phyloP scores from a whole-genome alignment of 2,113 vertebrate genomes.

The Natator depressus region DNA sequence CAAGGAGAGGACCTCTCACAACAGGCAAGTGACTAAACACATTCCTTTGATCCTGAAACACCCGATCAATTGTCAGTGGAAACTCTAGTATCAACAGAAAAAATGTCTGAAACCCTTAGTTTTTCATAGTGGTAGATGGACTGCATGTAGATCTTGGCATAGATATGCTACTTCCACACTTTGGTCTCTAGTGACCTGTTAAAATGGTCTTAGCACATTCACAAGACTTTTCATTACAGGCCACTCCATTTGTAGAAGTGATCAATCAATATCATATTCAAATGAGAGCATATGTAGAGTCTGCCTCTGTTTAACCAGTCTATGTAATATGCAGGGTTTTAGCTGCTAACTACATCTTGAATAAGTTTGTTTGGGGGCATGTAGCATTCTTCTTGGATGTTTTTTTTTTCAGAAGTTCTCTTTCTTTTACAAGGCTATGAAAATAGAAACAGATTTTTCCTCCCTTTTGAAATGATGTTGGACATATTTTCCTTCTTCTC shows the following conservation, averaged over 20 bases:
- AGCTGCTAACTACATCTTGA: slow-evolving; percentile 78
- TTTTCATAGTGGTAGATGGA: slow-evolving; percentile 62
- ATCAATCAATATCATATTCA: slow-evolving; percentile 79
- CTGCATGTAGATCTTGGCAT: slow-evolving; percentile 59
- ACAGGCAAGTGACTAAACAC: slow-evolving; percentile 47
- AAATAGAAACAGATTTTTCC: slow-evolving; percentile 62
- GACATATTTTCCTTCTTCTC: slow-evolving; percentile 48
- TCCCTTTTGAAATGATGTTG: slow-evolving; percentile 50
- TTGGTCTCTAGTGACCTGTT: slow-evolving; percentile 77
- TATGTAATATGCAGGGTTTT: slow-evolving; percentile 58
- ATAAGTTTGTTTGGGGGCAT: slow-evolving; percentile 70
- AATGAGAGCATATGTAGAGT: slow-evolving; percentile 60
- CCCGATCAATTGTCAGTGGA: slow-evolving; percentile 51
- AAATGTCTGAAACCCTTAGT: slow-evolving; percentile 66
- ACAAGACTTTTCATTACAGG: slow-evolving; percentile 77
- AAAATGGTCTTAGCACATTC: slow-evolving; percentile 78
- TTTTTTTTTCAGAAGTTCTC: slow-evolving; percentile 62
- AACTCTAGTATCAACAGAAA: slow-evolving; percentile 39
- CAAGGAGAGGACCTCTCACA: too few relatives aligned
- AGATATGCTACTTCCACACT: slow-evolving; percentile 70
- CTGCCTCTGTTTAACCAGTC: slow-evolving; percentile 64
- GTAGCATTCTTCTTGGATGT: slow-evolving; percentile 62
- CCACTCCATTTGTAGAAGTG: slow-evolving; percentile 64
- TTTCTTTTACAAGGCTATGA: slow-evolving; percentile 67
- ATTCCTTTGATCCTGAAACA: slow-evolving; percentile 30